phyloP scores from a whole-genome alignment of 1,140 invertebrate genomes.

The Apolygus lucorum region DNA sequence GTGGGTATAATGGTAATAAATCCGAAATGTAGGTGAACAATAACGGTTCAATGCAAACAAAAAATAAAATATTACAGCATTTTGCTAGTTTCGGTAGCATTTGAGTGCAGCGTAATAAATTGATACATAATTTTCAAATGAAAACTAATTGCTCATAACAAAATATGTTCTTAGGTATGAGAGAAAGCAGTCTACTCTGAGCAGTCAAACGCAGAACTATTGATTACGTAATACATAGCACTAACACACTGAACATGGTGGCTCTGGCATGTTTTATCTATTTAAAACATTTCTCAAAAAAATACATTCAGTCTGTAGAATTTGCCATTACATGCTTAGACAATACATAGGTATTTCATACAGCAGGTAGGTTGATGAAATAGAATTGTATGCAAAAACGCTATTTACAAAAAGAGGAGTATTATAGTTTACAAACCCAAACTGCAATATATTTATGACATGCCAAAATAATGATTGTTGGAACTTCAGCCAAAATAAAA shows the following conservation, averaged over 20 bases:
- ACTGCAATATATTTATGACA: not conserved
- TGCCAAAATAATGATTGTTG: not conserved
- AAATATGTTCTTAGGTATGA: not conserved
- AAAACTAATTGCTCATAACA: not conserved
- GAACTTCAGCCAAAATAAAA: not conserved
- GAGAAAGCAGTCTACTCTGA: not conserved
- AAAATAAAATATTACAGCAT: not conserved
- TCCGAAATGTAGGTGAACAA: no score
- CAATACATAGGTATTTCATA: not conserved
- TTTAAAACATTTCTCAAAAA: not conserved
- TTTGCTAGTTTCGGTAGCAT: not conserved
- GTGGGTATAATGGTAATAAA: no score
- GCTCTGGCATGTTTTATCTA: slow-evolving; percentile 11
- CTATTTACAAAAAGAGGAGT: not conserved
- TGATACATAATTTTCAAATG: not conserved
- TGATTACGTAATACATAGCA: not conserved
- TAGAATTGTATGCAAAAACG: slow-evolving; percentile 2
- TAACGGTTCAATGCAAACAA: no score
- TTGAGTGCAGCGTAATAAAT: not conserved
- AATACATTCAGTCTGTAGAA: not conserved
- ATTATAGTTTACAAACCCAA: not conserved
- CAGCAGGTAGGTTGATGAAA: not conserved
- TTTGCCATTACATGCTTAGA: not conserved
- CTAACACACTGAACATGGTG: slow-evolving; percentile 12
- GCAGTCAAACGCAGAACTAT: not conserved